phyloP scores from a whole-genome alignment of 2,797 vertebrate genomes.

The Periparus ater region DNA sequence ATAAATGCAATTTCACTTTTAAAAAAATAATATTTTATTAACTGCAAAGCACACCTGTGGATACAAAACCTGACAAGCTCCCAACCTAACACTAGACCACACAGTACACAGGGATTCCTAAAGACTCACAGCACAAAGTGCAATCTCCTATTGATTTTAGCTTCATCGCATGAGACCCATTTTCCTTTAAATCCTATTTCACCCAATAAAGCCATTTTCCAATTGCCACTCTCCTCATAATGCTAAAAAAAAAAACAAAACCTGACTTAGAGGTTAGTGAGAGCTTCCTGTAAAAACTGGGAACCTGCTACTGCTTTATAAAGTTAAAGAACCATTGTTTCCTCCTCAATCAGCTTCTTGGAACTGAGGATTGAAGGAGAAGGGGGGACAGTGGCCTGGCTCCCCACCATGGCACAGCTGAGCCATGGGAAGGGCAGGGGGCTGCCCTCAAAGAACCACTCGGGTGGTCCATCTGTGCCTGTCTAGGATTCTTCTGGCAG shows the following conservation, averaged over 20 bases:
- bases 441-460: background rate
- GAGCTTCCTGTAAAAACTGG: background rate
- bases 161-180: background rate
- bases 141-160: background rate
- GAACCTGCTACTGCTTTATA: background rate
- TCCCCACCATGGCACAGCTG: background rate
- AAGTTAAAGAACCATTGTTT: background rate
- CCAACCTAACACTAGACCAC: background rate
- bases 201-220: background rate
- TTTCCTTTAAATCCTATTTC: background rate
- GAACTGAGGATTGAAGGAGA: background rate
- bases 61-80: background rate
- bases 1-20: background rate
- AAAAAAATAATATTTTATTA: background rate
- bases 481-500: background rate
- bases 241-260: background rate
- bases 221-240: background rate
- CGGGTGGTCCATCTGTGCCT: background rate
- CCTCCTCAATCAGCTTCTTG: background rate
- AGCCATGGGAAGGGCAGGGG: background rate
- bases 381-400: background rate
- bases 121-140: background rate
- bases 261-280: background rate
- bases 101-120: rapidly evolving
- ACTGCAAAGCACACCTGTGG: background rate